These are phyloP conservation scores for Orussus abietinus DNA, from an alignment of 1,140 invertebrate species.

Conservation along the genomic window DNA sequence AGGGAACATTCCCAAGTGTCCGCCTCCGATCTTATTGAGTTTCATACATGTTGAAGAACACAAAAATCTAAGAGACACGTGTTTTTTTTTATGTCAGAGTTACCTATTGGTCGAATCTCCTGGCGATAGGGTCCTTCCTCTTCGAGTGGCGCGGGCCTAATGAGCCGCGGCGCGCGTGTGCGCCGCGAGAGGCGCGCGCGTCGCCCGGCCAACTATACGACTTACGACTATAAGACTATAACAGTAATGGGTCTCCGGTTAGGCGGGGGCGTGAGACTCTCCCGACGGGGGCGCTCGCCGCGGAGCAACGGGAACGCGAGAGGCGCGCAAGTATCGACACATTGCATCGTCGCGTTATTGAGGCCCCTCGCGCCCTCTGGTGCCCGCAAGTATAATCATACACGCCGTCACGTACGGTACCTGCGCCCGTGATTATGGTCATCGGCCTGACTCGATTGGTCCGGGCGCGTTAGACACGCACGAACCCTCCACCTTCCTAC, in stretches of 20 bases:
- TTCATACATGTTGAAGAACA: too few relatives aligned
- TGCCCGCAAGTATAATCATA: conserved; percentile 1
- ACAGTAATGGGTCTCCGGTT: conserved; percentile 26
- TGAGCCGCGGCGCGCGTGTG: too few relatives aligned
- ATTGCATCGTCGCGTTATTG: conserved; percentile 10
- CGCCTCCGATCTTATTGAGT: too few relatives aligned
- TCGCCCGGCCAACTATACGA: too few relatives aligned
- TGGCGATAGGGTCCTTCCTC: too few relatives aligned
- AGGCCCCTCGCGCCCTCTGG: conserved; percentile 5
- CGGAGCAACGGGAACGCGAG: conserved; percentile 7
- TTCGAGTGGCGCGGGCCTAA: too few relatives aligned
- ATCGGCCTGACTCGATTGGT: conserved; percentile 34
- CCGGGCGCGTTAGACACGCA: conserved; percentile 38
- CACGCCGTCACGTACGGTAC: conserved; percentile 10
- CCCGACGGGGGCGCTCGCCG: conserved; percentile 17
- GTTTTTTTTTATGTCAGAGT: too few relatives aligned
- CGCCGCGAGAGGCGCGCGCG: too few relatives aligned
- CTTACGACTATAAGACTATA: too few relatives aligned
- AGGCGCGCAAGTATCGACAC: conserved; percentile 1
- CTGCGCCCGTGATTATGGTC: conserved; percentile 31
- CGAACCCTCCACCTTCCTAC: conserved; percentile 24
- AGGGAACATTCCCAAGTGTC: too few relatives aligned
- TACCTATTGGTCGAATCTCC: too few relatives aligned
- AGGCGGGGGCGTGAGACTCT: conserved; percentile 30
- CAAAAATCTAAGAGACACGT: too few relatives aligned